phyloP scores from a whole-genome alignment of 2,888 invertebrate genomes.

The Thysanoteuthis rhombus region DNA sequence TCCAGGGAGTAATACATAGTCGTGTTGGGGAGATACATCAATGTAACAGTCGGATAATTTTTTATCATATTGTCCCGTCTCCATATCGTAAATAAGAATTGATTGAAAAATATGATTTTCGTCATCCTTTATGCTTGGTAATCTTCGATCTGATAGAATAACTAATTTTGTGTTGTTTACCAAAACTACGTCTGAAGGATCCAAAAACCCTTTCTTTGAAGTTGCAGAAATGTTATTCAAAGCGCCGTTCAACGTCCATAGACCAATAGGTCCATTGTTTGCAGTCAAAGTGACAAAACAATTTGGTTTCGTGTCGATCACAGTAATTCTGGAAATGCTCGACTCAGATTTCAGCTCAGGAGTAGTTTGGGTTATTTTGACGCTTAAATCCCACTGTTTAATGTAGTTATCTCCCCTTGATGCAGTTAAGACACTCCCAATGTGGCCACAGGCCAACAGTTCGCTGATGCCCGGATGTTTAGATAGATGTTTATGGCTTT shows the following conservation, averaged over 20 bases:
- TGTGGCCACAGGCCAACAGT: constrained; percentile 59
- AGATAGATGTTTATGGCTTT: constrained; percentile 67
- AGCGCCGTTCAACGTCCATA: constrained; percentile 60
- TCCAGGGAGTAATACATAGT: constrained; percentile 61
- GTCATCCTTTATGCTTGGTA: constrained; percentile 52
- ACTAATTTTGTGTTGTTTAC: constrained; percentile 58
- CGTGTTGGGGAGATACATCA: constrained; percentile 60
- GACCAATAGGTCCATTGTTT: constrained; percentile 61
- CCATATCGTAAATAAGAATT: constrained; percentile 60
- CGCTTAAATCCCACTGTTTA: constrained; percentile 62
- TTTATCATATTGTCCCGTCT: constrained; percentile 54
- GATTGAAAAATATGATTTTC: constrained; percentile 60
- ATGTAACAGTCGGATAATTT: constrained; percentile 60
- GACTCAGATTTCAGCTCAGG: constrained; percentile 56
- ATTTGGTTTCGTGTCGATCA: constrained; percentile 57
- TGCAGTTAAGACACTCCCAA: constrained; percentile 60
- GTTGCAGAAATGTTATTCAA: constrained; percentile 56
- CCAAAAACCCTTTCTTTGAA: constrained; percentile 59
- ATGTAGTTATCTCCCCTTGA: constrained; percentile 55
- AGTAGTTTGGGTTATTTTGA: constrained; percentile 55
- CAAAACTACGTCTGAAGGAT: constrained; percentile 59
- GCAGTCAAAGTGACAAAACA: constrained; percentile 61
- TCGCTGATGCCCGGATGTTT: constrained; percentile 56
- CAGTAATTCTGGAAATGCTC: constrained; percentile 56
- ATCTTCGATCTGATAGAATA: constrained; percentile 61